Evolutionary conservation across 2,888 invertebrate species (phyloP), one percentile per base, ranked within the genome.

Genomic region (Hetaerina titia): DNA sequence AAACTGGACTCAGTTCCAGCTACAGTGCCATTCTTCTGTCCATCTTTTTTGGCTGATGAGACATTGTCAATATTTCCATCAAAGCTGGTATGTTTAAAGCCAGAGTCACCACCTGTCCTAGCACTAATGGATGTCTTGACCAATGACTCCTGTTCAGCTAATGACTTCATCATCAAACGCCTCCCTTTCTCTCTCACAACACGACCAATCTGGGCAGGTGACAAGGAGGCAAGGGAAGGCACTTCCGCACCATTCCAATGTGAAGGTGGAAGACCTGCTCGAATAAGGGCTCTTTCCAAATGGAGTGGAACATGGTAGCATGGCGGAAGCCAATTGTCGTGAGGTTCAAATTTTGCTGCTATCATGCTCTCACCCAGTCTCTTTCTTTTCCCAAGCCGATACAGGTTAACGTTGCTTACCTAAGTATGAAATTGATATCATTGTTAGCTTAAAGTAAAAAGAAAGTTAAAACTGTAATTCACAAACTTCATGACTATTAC

Each of bases 241-340:
- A 98, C 97, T 96, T 98, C 98, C 0, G 98, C 98, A 95, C 98
- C 97, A 95, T 98, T 98, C 98, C 98, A 98, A 96, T 98, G 97
- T 95, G 97, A 97, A 0, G 98, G 98, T 0, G 98, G 98, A 95
- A 98, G 97, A 95, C 98, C 98, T 0, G 98, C 98, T 96, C 98
- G 98, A 95, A 98, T 98, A 25, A 98, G 96, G 0, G 98, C 98
- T 96, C 98, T 98, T 96, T 98, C 98, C 58, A 98, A 96, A 96
- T 98, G 98, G 95, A 98, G 98, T 0, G 99, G 99, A 11, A 99
- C 98, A 95, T 98, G 98, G 96, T 99, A 99, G 96, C 99, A 99
- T 0, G 99, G 99, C 0, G 99, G 99, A 56, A 99, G 97, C 99
- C 99, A 99, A 97, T 99, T 99, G 96, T 99, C 99, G 96, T 99